These are phyloP conservation scores for Glyphotaelius pellucidus DNA, from an alignment of 2,888 invertebrate species.

Conservation along the genomic window DNA sequence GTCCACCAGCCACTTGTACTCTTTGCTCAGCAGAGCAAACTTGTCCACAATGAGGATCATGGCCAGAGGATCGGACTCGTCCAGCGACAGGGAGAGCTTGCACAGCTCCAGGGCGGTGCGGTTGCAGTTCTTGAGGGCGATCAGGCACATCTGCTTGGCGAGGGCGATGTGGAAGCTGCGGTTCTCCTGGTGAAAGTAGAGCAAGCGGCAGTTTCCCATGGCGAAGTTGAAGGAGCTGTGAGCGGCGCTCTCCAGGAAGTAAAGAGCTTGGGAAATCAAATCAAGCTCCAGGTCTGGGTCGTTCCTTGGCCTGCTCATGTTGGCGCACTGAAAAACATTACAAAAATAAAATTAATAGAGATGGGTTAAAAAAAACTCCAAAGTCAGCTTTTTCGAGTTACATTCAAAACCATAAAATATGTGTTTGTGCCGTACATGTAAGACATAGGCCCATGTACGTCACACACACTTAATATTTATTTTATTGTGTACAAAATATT, in stretches of 20 bases:
- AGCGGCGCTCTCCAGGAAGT: background rate
- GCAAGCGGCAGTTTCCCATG: slow-evolving; percentile 2
- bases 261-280: background rate
- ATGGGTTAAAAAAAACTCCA: too few species aligned
- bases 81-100: slow-evolving; percentile 5
- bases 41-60: slow-evolving; percentile 8
- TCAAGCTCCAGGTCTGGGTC: background rate
- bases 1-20: slow-evolving; percentile 8
- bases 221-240: slow-evolving; percentile 14
- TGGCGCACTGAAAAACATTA: slow-evolving; percentile 5
- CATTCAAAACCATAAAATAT: too few species aligned
- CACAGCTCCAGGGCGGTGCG: slow-evolving; percentile 12
- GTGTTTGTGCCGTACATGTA: too few species aligned
- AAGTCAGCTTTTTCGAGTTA: too few species aligned
- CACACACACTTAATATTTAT: too few species aligned
- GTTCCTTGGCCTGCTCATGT: background rate
- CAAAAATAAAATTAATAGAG: background rate
- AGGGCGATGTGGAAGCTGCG: slow-evolving; percentile 24
- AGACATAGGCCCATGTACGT: too few species aligned
- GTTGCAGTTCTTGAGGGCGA: background rate
- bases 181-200: background rate
- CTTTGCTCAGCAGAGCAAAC: background rate
- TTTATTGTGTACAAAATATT: too few species aligned
- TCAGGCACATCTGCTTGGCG: background rate
- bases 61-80: slow-evolving; percentile 20